A percentile compares a stretch with the other conserved stretches of the same genome.
Conservation (phyloP, 2,888 invertebrate genomes). For the Erannis defoliaria region DNA sequence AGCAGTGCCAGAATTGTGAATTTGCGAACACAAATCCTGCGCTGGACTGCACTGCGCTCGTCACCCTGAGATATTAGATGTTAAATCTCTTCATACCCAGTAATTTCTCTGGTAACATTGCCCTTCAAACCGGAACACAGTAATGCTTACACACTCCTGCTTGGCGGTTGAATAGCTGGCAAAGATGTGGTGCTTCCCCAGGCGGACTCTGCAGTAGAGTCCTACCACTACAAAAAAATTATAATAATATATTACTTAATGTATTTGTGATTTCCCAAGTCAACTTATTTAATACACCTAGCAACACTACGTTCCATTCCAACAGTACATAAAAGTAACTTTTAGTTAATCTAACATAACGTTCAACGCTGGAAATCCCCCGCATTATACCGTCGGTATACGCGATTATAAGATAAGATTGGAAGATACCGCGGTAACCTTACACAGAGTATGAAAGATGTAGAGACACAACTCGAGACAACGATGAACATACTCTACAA, state of each 20-base stretch:
- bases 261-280: background rate
- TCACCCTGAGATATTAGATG: too few relatives aligned
- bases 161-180: too few relatives aligned
- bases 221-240: too few relatives aligned
- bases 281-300: background rate
- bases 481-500: background rate
- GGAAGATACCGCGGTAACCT: slow-evolving; percentile 28
- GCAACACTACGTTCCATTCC: slow-evolving; percentile 9
- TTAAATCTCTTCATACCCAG: too few relatives aligned
- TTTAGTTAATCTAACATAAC: slow-evolving; percentile 23
- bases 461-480: background rate
- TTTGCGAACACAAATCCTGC: too few relatives aligned
- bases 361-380: slow-evolving; percentile 22
- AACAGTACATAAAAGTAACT: slow-evolving; percentile 25
- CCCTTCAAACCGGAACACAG: too few relatives aligned
- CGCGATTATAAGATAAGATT: slow-evolving; percentile 34
- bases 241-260: background rate
- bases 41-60: too few relatives aligned
- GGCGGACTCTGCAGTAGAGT: too few relatives aligned
- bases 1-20: too few relatives aligned
- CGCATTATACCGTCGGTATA: slow-evolving; percentile 28
- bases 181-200: too few relatives aligned
- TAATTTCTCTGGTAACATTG: too few relatives aligned
- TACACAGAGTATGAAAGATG: background rate
- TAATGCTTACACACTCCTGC: too few relatives aligned